Evolutionary conservation across 2,797 vertebrate species (phyloP).

Genomic region (Neomorphus geoffroyi): DNA sequence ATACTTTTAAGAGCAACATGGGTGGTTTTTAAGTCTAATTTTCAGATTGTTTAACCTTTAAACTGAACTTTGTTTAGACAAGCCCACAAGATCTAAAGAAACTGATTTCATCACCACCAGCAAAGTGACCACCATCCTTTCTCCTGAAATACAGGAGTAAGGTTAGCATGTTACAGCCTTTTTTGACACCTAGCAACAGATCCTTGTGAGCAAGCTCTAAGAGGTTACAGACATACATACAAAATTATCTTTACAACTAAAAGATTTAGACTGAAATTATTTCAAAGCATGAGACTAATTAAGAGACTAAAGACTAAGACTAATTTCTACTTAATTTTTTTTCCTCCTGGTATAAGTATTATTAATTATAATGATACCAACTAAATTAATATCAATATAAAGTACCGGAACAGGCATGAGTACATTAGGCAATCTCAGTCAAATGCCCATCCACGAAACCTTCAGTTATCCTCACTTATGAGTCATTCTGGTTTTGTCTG

Average conservation of each 20-base stretch:
- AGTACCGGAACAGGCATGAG: background rate
- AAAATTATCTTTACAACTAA: background rate
- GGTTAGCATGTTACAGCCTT: background rate
- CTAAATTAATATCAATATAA: slow-evolving; percentile 22
- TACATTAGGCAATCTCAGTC: background rate
- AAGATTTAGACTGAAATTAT: slow-evolving; percentile 10
- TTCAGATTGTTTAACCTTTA: background rate
- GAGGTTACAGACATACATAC: background rate
- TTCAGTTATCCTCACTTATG: background rate
- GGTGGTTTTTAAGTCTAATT: background rate
- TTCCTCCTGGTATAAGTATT: background rate
- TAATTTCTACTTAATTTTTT: slow-evolving; percentile 29
- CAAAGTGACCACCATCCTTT: background rate
- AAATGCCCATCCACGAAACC: slow-evolving; percentile 5
- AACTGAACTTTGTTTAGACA: background rate
- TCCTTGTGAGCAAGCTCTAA: background rate
- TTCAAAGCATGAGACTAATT: background rate
- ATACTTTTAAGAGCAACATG: background rate
- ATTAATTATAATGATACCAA: background rate
- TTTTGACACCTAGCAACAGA: background rate
- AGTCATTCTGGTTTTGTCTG: background rate
- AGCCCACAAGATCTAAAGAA: background rate
- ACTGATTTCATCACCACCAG: rapidly evolving
- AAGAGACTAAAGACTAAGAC: background rate
- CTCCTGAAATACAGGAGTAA: background rate